Percentiles rank a stretch among this genome's conserved stretches.
Conservation (phyloP, 2,113 vertebrate species). For the Pyrgilauda ruficollis region DNA sequence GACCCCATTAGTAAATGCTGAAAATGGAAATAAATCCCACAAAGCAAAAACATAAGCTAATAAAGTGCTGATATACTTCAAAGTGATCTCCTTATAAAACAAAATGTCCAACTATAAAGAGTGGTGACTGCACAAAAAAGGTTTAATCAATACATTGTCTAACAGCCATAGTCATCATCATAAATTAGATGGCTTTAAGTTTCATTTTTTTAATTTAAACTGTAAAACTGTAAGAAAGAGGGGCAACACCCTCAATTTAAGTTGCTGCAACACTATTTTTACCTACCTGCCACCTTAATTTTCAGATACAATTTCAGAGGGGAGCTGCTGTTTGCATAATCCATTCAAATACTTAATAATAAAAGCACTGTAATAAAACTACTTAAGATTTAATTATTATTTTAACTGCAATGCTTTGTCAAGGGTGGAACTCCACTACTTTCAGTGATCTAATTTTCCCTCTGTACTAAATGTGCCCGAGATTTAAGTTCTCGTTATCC, state of each 20-base stretch:
- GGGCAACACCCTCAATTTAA: not conserved
- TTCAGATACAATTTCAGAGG: not conserved
- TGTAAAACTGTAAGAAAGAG: not conserved
- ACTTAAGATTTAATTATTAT: conserved; percentile 7
- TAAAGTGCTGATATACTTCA: not conserved
- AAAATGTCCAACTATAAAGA: not conserved
- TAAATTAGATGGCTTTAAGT: not conserved
- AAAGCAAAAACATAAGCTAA: not conserved
- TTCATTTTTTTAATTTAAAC: not conserved
- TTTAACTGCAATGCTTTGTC: not conserved
- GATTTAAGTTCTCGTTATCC: not conserved
- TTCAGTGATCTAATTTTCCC: not conserved
- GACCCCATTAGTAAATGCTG: not conserved
- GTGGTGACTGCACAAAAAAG: not conserved
- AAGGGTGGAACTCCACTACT: not conserved
- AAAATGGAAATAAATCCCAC: not conserved
- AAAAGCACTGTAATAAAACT: not conserved
- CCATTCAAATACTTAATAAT: not conserved
- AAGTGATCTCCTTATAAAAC: not conserved
- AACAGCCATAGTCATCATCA: not conserved
- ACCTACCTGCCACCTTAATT: not conserved
- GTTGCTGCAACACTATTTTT: not conserved
- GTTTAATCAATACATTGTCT: not conserved
- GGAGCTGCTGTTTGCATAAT: not conserved
- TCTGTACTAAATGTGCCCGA: not conserved